phyloP scores from a whole-genome alignment of 2,888 invertebrate genomes.

The Trachelus troglodyta region DNA sequence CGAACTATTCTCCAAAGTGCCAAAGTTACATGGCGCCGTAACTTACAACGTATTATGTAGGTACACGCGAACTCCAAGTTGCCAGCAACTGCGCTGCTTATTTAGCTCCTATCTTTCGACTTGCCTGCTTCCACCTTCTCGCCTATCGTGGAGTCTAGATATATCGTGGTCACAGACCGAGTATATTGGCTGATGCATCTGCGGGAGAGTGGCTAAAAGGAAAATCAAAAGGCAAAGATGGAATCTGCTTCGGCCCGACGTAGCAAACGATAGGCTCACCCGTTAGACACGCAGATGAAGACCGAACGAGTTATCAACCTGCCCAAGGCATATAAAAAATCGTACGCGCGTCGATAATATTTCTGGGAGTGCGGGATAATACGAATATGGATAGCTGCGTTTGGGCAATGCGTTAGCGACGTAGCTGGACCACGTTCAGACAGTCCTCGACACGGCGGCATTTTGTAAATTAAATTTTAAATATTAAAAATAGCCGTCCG shows the following conservation, averaged over 20 bases:
- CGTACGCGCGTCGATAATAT: background rate
- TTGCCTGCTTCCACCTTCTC: background rate
- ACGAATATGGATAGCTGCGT: background rate
- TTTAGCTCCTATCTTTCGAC: background rate
- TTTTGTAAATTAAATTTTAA: constrained; percentile 67
- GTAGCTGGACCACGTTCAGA: background rate
- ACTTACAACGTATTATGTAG: constrained; percentile 49
- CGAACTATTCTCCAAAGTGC: constrained; percentile 58
- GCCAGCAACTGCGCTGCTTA: constrained; percentile 27
- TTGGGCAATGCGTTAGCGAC: background rate
- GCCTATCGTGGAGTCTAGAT: background rate
- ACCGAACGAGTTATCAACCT: background rate
- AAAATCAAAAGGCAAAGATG: background rate
- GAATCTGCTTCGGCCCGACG: background rate
- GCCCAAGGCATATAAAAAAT: background rate
- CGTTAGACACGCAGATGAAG: background rate
- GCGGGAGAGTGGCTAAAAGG: background rate
- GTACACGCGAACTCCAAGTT: constrained; percentile 45
- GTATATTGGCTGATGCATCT: background rate
- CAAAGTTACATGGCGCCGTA: constrained; percentile 57
- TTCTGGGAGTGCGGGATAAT: background rate
- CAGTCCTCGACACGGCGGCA: constrained; percentile 45
- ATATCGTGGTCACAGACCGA: background rate
- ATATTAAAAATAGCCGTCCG: constrained; percentile 64
- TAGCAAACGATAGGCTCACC: background rate